These are phyloP conservation scores for Choloepus hoffmanni DNA, from an alignment of 2,113 vertebrate genomes.

Conservation along the genomic window DNA sequence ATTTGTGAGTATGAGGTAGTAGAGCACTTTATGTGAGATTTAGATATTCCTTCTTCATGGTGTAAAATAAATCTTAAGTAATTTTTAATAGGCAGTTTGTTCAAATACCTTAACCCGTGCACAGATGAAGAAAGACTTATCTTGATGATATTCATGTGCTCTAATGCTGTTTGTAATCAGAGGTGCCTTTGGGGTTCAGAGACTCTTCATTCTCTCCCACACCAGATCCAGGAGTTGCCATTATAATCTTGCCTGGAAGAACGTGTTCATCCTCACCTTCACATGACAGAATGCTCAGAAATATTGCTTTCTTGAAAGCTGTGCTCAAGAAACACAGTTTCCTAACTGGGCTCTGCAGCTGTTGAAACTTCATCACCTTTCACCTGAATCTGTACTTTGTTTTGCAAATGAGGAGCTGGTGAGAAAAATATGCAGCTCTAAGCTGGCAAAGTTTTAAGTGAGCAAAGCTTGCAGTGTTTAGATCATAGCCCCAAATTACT, in stretches of 20 bases:
- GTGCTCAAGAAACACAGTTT: conserved; percentile 65
- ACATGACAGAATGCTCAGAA: conserved; percentile 58
- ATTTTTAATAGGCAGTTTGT: background rate
- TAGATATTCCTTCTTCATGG: background rate
- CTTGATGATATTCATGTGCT: too few species aligned
- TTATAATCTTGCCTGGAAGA: background rate
- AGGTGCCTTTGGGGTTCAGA: background rate
- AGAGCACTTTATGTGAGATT: background rate
- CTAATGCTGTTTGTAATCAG: background rate
- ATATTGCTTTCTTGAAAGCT: conserved; percentile 27
- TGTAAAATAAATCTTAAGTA: background rate
- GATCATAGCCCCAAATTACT: conserved; percentile 77
- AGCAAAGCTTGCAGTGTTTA: conserved; percentile 65
- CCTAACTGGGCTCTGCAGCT: conserved; percentile 59
- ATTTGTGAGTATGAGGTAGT: background rate
- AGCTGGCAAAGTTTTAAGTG: conserved; percentile 71
- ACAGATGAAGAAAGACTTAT: background rate
- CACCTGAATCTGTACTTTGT: conserved; percentile 61
- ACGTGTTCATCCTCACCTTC: background rate
- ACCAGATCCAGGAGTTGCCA: background rate
- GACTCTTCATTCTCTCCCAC: background rate
- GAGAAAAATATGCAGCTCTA: conserved; percentile 53
- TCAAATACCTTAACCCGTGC: background rate
- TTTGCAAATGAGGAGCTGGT: conserved; percentile 78
- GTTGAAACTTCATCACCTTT: conserved; percentile 74